Evolutionary conservation across 2,797 vertebrate species (phyloP), one percentile per base, ranked within the genome.

Genomic region (Coluber constrictor): DNA sequence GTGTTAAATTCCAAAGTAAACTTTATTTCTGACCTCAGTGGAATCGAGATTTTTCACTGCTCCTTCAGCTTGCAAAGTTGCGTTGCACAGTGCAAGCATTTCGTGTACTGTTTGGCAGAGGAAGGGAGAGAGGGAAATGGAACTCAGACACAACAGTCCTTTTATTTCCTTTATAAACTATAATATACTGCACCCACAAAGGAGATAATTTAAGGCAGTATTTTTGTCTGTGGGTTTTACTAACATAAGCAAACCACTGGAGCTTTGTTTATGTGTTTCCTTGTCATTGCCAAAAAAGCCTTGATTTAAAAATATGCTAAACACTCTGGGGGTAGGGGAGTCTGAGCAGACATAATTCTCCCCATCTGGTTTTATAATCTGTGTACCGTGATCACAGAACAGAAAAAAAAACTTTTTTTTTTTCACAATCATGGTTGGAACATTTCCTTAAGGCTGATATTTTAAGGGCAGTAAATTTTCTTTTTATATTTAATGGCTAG

Each of bases 241-340:
- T 94, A 91, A 88, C 88, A 89, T 94, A 96, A 96, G 86, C 92
- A 95, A 92, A 90, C n/a, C 54, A 87, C 59, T 70, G 59, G 57
- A 90, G 90, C 57, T 95, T 96, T 95, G 90, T 94, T 95, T 95
- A 83, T 94, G 37, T 92, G 91, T 66, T 86, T 94, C 95, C 94
- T 90, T 91, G 32, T 90, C 96, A 60, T 94, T 96, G 93, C 90
- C 92, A 96, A 89, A 92, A 96, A 95, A 51, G 4, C 43, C 83
- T 90, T 94, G 92, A 95, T 94, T 91, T 91, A 94, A 95, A 96
- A 96, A 87, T 87, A 95, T 47, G 93, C 27, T 51, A 94, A 91
- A 87, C 55, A 47, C 90, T 92, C 61, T 93, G 70, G 37, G 92
- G 87, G 54, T 43, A 5, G 74, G 74, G 37, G 74, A 47, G 37